Evolutionary conservation across 2,113 vertebrate species (phyloP).

Genomic region (Nycticorax nycticorax): DNA sequence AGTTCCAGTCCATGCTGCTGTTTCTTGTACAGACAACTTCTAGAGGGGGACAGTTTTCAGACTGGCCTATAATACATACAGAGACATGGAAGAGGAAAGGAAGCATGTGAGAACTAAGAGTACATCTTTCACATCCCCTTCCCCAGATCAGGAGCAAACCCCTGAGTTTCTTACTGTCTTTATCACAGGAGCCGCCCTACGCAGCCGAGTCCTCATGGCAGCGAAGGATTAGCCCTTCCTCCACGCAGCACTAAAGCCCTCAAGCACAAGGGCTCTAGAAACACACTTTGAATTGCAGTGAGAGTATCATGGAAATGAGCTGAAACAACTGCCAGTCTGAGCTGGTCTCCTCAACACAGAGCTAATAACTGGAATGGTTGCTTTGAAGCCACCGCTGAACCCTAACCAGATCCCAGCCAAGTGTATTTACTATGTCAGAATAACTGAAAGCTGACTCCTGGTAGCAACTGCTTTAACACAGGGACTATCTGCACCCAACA

Average conservation of each 20-base stretch:
- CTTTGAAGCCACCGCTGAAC: neutral
- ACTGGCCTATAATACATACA: fast-evolving
- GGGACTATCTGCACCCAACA: neutral
- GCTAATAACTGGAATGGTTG: neutral
- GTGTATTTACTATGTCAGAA: fast-evolving
- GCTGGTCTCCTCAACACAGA: neutral
- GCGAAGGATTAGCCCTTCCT: neutral
- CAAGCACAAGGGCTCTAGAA: neutral
- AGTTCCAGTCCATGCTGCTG: neutral
- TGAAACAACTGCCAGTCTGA: neutral
- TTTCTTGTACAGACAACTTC: neutral
- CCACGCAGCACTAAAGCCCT: neutral
- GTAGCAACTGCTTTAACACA: neutral
- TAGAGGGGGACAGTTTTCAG: neutral
- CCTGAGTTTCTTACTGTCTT: neutral
- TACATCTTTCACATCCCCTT: neutral
- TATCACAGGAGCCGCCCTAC: neutral
- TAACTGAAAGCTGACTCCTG: neutral
- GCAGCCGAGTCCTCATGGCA: neutral
- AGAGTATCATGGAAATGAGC: neutral
- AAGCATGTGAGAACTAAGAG: neutral
- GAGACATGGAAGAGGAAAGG: neutral
- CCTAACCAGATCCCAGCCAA: neutral
- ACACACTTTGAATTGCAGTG: neutral
- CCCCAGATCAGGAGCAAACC: neutral